phyloP scores from a whole-genome alignment of 2,797 vertebrate genomes.

The Dendrocincla fuliginosa region DNA sequence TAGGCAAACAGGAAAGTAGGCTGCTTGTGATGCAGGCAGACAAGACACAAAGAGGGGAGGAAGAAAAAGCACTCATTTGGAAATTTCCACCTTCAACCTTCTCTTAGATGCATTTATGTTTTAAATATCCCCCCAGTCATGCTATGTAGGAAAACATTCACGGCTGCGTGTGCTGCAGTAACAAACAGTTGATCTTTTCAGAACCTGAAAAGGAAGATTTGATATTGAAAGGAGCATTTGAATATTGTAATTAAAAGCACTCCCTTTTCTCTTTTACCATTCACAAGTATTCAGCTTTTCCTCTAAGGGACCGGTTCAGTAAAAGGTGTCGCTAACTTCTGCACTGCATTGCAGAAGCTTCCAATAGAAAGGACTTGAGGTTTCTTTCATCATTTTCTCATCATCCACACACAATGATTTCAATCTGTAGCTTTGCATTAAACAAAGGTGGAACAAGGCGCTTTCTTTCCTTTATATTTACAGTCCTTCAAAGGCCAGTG shows the following conservation, averaged over 20 bases:
- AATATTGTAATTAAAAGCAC: slow-evolving; percentile 14
- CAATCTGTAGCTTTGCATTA: not conserved
- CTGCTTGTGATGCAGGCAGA: slow-evolving; percentile 1
- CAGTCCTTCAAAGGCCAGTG: not conserved
- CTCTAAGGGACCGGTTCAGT: not conserved
- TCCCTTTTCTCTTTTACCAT: not conserved
- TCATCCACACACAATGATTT: slow-evolving; percentile 21
- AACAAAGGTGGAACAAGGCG: not conserved
- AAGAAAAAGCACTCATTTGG: not conserved
- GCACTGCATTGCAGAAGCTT: not conserved
- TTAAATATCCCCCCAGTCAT: not conserved
- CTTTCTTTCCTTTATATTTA: not conserved
- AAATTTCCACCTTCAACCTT: slow-evolving; percentile 37
- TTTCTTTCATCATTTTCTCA: slow-evolving; percentile 49
- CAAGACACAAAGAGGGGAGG: not conserved
- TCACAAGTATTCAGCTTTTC: not conserved
- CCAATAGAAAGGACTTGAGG: not conserved
- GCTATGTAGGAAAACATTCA: not conserved
- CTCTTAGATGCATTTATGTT: not conserved
- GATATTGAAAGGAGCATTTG: not conserved
- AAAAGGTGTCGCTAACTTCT: not conserved
- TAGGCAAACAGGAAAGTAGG: not conserved
- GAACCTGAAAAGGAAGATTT: not conserved
- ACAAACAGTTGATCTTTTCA: not conserved
- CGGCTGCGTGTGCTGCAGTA: not conserved